A percentile compares a stretch with the other conserved stretches of the same genome.
Conservation (phyloP, 2,797 vertebrate genomes). For the Melanotaenia parkinsoni region DNA sequence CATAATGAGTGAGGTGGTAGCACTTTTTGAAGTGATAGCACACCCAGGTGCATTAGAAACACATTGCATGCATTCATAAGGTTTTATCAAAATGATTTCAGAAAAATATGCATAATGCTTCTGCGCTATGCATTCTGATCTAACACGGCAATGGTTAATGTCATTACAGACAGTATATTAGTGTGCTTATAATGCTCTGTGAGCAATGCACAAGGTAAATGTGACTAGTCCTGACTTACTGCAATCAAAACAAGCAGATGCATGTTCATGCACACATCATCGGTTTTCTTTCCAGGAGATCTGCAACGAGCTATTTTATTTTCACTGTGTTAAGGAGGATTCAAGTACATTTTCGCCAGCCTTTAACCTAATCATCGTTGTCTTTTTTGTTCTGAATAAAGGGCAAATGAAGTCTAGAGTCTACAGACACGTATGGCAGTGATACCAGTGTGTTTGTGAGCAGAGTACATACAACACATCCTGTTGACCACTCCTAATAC, state of each 20-base stretch:
- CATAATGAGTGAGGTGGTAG: slow-evolving; percentile 11
- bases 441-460: slow-evolving; percentile 48
- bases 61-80: slow-evolving; percentile 37
- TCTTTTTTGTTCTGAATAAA: slow-evolving; percentile 9
- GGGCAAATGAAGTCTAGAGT: slow-evolving; percentile 42
- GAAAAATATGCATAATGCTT: background rate
- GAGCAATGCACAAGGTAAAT: slow-evolving; percentile 20
- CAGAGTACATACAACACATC: slow-evolving; percentile 39
- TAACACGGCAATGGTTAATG: background rate
- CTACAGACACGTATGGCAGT: slow-evolving; percentile 64
- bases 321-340: slow-evolving; percentile 14
- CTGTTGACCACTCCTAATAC: slow-evolving; percentile 50
- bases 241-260: slow-evolving; percentile 28
- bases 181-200: slow-evolving; percentile 49
- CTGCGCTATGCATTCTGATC: background rate
- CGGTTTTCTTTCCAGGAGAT: slow-evolving; percentile 13
- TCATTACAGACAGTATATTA: background rate
- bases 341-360: slow-evolving; percentile 35
- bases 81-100: slow-evolving; percentile 9
- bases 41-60: slow-evolving; percentile 45
- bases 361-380: slow-evolving; percentile 25
- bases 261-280: slow-evolving; percentile 36
- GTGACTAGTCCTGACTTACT: background rate
- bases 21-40: slow-evolving; percentile 24
- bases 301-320: slow-evolving; percentile 27